Evolutionary conservation across 2,888 invertebrate genomes (phyloP).

Genomic region (Asteroscopus sphinx): DNA sequence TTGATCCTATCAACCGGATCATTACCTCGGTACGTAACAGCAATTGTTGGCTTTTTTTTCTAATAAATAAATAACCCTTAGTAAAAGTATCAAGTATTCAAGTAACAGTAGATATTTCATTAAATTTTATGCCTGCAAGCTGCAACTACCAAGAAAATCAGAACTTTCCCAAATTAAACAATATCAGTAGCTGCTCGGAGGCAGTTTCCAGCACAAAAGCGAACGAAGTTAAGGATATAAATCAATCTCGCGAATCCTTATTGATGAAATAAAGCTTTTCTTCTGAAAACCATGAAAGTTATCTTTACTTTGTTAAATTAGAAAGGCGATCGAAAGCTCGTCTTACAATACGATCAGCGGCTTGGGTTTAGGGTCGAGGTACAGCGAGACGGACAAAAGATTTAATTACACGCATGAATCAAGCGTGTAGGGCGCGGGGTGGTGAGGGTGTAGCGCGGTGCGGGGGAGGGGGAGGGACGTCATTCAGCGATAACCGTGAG

Average conservation of each 20-base stretch:
- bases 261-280: slow-evolving; percentile 73
- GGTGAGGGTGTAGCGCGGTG: slow-evolving; percentile 50
- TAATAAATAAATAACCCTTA: too few species aligned
- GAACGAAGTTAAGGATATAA: slow-evolving; percentile 59
- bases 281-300: slow-evolving; percentile 61
- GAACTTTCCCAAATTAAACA: slow-evolving; percentile 33
- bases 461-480: slow-evolving; percentile 61
- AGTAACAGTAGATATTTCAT: slow-evolving; percentile 1
- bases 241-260: slow-evolving; percentile 77
- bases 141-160: slow-evolving; percentile 28
- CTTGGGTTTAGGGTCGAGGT: slow-evolving; percentile 71
- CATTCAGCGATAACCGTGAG: slow-evolving; percentile 74
- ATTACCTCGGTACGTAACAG: too few species aligned
- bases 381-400: slow-evolving; percentile 84
- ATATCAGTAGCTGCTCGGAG: slow-evolving; percentile 20
- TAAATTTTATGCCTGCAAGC: slow-evolving; percentile 16
- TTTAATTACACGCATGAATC: slow-evolving; percentile 90
- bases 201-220: slow-evolving; percentile 23
- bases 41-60: too few species aligned
- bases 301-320: slow-evolving; percentile 75
- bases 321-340: slow-evolving; percentile 74
- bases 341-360: slow-evolving; percentile 77
- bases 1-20: too few species aligned
- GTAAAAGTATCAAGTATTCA: too few species aligned
- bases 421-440: slow-evolving; percentile 74